Base-by-base conservation (phyloP, 2,888 invertebrate species). In the Sussaba pulchella region DNA sequence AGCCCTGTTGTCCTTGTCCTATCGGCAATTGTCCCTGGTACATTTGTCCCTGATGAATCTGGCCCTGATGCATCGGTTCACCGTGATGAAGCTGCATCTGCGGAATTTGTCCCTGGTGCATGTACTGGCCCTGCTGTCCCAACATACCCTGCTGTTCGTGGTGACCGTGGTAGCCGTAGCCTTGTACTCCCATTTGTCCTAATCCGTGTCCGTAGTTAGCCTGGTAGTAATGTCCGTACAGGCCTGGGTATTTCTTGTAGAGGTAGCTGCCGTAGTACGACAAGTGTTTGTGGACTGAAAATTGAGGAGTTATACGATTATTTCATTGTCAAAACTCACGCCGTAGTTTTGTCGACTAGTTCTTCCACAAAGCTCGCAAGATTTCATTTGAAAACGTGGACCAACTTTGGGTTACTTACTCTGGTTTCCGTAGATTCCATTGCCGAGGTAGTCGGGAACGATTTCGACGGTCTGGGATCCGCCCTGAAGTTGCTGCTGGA, bases 381-480 rank as follows among this genome's bases (percentile, higher is more conserved):
- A 31, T 5, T 5, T 5, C 31, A 31, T 31, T 31, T 31, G 2
- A 6, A 6, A 6, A 31, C 31, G 31, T 31, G 31, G n/a, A n/a
- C n/a, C n/a, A n/a, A n/a, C n/a, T n/a, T n/a, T n/a, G n/a, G n/a
- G n/a, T n/a, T n/a, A 75, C 78, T 82, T 8, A 78, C 82, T 64
- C 26, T 72, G 57, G 64, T 81, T 67, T 72, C 79, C 83, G 61
- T 81, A 83, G 50, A 83, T 45, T 70, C 83, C 84, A 61, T 66
- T 14, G 21, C 36, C 50, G 6, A 87, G 73, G 73, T 82, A 85
- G 3, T 89, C 85, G 12, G 90, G 89, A 54, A 89, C 74, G 14
- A 90, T 90, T 19, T 91, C 90, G 4, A 89, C 78, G 50, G 82
- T 83, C 36, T 87, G 86, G 72, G 86, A 74, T 50, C 81, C 79